Base-by-base conservation (phyloP, 2,888 invertebrate genomes). In the Drosophila multiciliata region DNA sequence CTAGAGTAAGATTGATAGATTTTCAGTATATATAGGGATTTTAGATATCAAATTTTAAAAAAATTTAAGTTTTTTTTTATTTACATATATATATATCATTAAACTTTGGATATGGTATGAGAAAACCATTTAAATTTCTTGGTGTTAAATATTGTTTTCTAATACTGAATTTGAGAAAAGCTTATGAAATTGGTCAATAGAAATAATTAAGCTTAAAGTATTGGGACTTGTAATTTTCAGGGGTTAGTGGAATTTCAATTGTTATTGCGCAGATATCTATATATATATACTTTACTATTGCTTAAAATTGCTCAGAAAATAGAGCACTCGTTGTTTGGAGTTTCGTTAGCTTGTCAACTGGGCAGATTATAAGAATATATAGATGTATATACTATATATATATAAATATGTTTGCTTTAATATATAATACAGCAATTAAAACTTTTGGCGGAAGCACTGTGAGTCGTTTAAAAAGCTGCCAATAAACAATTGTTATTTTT, bases 271-370 rank as follows among this genome's bases (percentile, higher is more conserved):
- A 42, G n/a, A 11, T 49, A 29, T 42, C 20, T 45, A n/a, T n/a
- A 4, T 33, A 35, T 11, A 42, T 42, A 15, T 20, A n/a, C 3
- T 20, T 29, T 32, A 32, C 29, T 50, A 12, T 40, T 35, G 20
- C 36, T 52, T 1, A 26, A 35, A 66, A 49, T n/a, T 9, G 49
- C 70, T 75, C 59, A 17, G 54, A 70, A 66, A 75, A 75, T 75
- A 66, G 66, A 75, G 72, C 62, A 33, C 65, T 76, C 78, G 78
- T 77, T 57, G 57, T 57, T 77, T 73, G 65, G 62, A 73, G 35
- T 53, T 60, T 60, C 62, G 57, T 53, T 66, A 9, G 55, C 52
- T 78, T 78, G 78, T 78, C 78, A 78, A 78, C 40, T 78, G 78
- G 74, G 77, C 63, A 59, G 40, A 29, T 65, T 50, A 57, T 70